Conservation (phyloP, 2,888 invertebrate species). For the Slavum lentiscoides region DNA sequence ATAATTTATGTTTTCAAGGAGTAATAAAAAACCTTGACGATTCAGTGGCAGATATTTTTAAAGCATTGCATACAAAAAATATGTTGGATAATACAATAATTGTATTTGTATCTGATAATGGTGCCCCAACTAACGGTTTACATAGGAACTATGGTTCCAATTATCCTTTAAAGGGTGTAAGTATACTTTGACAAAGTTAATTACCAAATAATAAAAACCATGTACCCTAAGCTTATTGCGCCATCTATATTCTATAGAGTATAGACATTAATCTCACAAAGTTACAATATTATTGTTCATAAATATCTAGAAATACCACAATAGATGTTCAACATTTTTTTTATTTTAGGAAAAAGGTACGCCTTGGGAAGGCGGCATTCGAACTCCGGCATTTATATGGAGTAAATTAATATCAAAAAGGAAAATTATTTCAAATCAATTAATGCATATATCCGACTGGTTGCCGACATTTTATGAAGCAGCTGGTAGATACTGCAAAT, state of each 20-base stretch:
- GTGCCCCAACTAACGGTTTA: constrained; percentile 74
- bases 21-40: constrained; percentile 84
- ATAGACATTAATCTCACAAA: too few relatives aligned
- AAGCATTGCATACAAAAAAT: constrained; percentile 67
- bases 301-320: too few relatives aligned
- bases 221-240: too few relatives aligned
- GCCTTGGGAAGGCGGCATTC: too few relatives aligned
- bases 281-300: too few relatives aligned
- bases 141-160: constrained; percentile 76
- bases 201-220: too few relatives aligned
- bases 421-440: constrained; percentile 65
- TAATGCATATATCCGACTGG: constrained; percentile 74
- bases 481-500: constrained; percentile 62
- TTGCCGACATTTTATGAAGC: constrained; percentile 70
- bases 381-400: constrained; percentile 64
- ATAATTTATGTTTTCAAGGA: constrained; percentile 62
- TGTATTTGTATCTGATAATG: constrained; percentile 85
- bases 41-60: constrained; percentile 76
- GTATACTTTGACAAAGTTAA: constrained; percentile 53
- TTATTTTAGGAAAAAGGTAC: too few relatives aligned
- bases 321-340: too few relatives aligned
- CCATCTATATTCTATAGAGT: too few relatives aligned
- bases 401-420: constrained; percentile 65
- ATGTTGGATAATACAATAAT: constrained; percentile 81
- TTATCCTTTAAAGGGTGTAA: constrained; percentile 77